Evolutionary conservation across 37 sponge, comb jelly and placozoan species (phyloP).

Genomic region (Petrosia ficiformis): DNA sequence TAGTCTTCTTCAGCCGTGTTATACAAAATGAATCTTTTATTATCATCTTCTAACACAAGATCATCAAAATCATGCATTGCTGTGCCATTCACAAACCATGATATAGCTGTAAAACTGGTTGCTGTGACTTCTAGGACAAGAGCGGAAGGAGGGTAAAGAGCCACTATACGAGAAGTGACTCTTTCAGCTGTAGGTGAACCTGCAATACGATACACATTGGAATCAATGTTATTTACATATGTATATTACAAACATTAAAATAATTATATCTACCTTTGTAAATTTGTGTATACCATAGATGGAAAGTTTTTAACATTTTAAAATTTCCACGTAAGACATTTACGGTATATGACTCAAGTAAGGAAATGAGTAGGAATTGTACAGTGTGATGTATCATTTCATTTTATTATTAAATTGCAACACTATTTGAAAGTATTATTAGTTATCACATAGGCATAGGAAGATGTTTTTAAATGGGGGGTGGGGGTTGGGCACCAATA

Average conservation of each 20-base stretch:
- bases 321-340: too few species aligned
- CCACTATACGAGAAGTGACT: conserved; percentile 2
- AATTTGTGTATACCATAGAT: too few species aligned
- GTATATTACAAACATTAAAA: too few species aligned
- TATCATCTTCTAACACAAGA: conserved; percentile 4
- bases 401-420: too few species aligned
- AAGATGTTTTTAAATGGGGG: not conserved
- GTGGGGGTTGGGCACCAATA: too few species aligned
- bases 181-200: not conserved
- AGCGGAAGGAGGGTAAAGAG: conserved; percentile 7
- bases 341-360: too few species aligned
- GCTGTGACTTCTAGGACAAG: conserved; percentile 19
- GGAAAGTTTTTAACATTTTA: too few species aligned
- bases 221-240: not conserved
- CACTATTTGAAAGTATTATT: too few species aligned
- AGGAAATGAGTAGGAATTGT: too few species aligned
- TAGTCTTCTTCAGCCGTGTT: conserved; percentile 6
- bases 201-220: not conserved
- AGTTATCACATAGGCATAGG: not conserved
- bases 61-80: conserved; percentile 12
- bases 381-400: too few species aligned
- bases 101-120: conserved; percentile 9
- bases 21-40: conserved; percentile 14
- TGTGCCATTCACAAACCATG: conserved; percentile 31
- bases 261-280: too few species aligned